Evolutionary conservation across 2,888 invertebrate genomes (phyloP).

Genomic region (Nymphalis urticae): DNA sequence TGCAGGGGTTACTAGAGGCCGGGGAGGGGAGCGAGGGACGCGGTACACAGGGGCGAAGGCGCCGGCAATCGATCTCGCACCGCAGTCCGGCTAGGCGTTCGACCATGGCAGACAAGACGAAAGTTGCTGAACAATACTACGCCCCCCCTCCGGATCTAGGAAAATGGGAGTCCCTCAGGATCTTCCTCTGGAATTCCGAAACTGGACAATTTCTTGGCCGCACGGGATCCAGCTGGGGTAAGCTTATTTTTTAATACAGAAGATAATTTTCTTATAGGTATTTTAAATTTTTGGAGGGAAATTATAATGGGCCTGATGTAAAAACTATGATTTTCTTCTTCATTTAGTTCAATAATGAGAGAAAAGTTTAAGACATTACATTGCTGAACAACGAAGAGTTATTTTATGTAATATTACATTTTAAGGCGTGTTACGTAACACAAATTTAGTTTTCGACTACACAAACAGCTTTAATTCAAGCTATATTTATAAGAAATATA

Average conservation of each 20-base stretch:
- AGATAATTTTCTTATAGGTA: constrained; percentile 26
- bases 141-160: constrained; percentile 90
- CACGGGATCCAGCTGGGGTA: constrained; percentile 96
- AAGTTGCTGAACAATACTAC: constrained; percentile 88
- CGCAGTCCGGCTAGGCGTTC: constrained; percentile 73
- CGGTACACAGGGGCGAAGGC: constrained; percentile 60
- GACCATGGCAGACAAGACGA: constrained; percentile 88
- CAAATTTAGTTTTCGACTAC: background rate
- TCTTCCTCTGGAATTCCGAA: constrained; percentile 95
- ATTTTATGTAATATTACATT: background rate
- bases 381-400: too few relatives aligned
- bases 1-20: constrained; percentile 45
- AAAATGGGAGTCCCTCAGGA: constrained; percentile 91
- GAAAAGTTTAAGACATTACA: background rate
- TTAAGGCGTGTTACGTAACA: constrained; percentile 8
- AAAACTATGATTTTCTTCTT: background rate
- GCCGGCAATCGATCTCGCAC: constrained; percentile 71
- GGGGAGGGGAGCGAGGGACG: constrained; percentile 46
- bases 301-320: constrained; percentile 38
- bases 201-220: constrained; percentile 95
- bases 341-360: background rate
- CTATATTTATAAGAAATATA: too few relatives aligned
- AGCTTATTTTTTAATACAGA: constrained; percentile 70
- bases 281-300: constrained; percentile 59
- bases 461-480: background rate